A percentile compares a stretch with the other conserved stretches of the same genome.
These are phyloP conservation scores for Acanthaster planci DNA, from an alignment of 35 echinoderm and acorn worm genomes.

Conservation along the genomic window DNA sequence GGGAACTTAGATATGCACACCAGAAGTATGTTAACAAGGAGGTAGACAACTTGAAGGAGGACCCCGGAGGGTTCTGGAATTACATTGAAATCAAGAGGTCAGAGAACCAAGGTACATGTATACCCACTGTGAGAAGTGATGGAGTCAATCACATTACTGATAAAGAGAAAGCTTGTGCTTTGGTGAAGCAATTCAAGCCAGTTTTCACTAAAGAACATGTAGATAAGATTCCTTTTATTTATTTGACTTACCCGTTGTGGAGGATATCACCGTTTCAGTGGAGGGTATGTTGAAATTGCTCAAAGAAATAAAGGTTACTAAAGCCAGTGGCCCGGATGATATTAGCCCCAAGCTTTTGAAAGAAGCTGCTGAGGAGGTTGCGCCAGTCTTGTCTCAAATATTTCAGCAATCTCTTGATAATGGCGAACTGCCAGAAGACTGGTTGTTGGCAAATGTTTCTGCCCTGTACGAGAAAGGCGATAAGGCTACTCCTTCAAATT, in stretches of 20 bases:
- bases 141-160: not conserved
- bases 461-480: conserved; percentile 28
- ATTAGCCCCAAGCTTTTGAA: conserved; percentile 32
- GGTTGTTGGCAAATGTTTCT: conserved; percentile 3
- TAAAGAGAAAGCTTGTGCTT: not conserved
- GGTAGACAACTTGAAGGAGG: conserved; percentile 26
- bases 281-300: conserved; percentile 18
- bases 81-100: conserved; percentile 16
- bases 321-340: conserved; percentile 44
- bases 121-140: not conserved
- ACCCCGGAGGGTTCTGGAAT: conserved; percentile 26
- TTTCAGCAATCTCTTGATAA: conserved; percentile 27
- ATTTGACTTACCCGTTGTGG: not conserved
- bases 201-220: conserved; percentile 36
- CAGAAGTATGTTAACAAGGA: not conserved
- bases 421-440: conserved; percentile 24
- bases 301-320: not conserved
- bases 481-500: conserved; percentile 10
- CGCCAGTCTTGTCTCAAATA: not conserved
- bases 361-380: conserved; percentile 23
- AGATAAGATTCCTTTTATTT: conserved; percentile 10
- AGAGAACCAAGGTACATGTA: conserved; percentile 32
- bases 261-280: conserved; percentile 4
- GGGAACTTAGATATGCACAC: conserved; percentile 31
- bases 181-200: conserved; percentile 3